Percentiles rank a stretch among this genome's conserved stretches.
Evolutionary conservation across 2,113 vertebrate species (phyloP).

Genomic region (Perognathus longimembris): DNA sequence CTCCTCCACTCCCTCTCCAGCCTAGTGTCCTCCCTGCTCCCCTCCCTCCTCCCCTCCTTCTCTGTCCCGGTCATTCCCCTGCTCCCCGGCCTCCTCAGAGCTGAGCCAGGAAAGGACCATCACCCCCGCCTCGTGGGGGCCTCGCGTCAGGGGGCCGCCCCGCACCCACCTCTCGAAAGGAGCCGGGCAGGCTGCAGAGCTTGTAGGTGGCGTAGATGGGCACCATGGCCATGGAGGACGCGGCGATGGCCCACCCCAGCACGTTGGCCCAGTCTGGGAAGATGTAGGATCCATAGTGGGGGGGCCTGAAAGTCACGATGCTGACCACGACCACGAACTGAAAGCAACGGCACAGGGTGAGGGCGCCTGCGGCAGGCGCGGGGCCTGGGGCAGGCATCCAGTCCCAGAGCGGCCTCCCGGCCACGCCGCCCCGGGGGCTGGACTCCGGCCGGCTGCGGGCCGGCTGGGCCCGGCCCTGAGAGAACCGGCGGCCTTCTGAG

Average conservation of each 20-base stretch:
- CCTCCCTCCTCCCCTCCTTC: neutral
- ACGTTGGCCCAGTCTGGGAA: conserved; percentile 93
- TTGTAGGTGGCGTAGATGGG: conserved; percentile 94
- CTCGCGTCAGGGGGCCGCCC: rapidly evolving
- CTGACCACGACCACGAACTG: conserved; percentile 94
- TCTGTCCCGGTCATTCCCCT: too few species aligned
- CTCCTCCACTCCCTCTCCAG: too few species aligned
- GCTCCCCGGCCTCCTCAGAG: neutral
- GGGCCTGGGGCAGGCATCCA: too few species aligned
- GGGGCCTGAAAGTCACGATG: conserved; percentile 91
- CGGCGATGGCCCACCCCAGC: conserved; percentile 92
- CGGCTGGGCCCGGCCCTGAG: too few species aligned
- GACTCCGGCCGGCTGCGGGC: neutral
- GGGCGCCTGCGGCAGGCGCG: too few species aligned
- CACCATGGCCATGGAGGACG: conserved; percentile 94
- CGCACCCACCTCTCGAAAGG: conserved; percentile 90
- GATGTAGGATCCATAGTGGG: conserved; percentile 89
- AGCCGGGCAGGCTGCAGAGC: conserved; percentile 90
- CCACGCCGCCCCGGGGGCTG: too few species aligned
- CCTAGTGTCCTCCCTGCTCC: too few species aligned
- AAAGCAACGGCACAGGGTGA: neutral
- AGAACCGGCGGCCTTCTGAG: too few species aligned
- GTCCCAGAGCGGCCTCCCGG: neutral
- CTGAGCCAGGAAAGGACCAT: neutral
- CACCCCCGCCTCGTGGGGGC: neutral